Percentiles rank a stretch among this genome's conserved stretches.
Conservation (phyloP, 2,888 invertebrate species). For the Erebia epiphron region DNA sequence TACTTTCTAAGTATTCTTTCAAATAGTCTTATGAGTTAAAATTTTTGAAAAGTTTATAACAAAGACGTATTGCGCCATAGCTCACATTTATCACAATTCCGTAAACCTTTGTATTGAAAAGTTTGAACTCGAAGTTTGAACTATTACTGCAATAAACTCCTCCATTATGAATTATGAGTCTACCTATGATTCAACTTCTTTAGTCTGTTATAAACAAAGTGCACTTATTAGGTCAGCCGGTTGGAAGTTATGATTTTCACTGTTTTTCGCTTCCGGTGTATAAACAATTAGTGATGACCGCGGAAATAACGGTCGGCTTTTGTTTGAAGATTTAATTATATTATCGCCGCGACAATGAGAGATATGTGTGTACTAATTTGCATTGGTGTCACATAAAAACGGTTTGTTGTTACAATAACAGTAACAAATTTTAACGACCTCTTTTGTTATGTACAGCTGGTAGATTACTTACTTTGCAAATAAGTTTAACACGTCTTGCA, state of each 20-base stretch:
- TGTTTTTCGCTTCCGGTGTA: conserved; percentile 43
- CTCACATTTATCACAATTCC: conserved; percentile 8
- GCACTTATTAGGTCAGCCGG: conserved; percentile 39
- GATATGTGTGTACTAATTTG: conserved; percentile 33
- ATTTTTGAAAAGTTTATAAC: neutral
- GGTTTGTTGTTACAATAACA: conserved; percentile 15
- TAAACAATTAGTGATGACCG: conserved; percentile 42
- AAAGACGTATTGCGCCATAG: neutral
- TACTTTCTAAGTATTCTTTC: no score
- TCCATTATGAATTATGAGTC: neutral
- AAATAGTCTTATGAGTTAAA: neutral
- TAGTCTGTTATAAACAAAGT: conserved; percentile 34
- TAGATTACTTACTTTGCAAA: neutral
- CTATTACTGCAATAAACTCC: conserved; percentile 1
- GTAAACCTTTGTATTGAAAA: neutral
- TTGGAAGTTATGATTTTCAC: conserved; percentile 47
- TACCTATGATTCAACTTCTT: conserved; percentile 29
- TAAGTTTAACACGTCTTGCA: no score
- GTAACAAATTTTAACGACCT: conserved; percentile 3
- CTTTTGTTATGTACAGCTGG: neutral
- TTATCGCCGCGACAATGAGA: conserved; percentile 39
- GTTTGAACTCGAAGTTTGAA: neutral
- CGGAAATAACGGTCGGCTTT: conserved; percentile 52
- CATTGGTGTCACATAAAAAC: conserved; percentile 31
- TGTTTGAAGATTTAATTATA: conserved; percentile 46